A percentile compares a stretch with the other conserved stretches of the same genome.
These are phyloP conservation scores for Cancer borealis DNA, from an alignment of 2,888 invertebrate genomes.

Conservation along the genomic window DNA sequence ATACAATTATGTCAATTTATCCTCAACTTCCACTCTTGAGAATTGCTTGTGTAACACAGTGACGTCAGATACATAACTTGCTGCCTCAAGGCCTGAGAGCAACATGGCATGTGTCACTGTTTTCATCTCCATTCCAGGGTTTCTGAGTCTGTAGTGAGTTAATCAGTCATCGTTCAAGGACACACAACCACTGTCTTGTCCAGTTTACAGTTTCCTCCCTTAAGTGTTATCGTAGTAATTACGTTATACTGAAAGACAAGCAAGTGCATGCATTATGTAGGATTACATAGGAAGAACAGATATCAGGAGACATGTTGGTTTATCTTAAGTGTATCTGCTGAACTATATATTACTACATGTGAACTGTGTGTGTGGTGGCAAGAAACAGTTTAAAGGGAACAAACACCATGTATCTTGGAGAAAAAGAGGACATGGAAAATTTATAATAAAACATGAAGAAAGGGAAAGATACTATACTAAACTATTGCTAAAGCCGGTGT, in stretches of 20 bases:
- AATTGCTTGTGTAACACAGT: not conserved
- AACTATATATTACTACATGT: not conserved
- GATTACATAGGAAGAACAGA: not conserved
- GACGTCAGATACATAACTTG: not conserved
- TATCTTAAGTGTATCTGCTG: not conserved
- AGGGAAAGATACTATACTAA: not conserved
- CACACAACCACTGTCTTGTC: not conserved
- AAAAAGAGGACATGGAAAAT: not conserved
- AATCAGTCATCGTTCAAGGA: not conserved
- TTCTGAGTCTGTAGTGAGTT: not conserved
- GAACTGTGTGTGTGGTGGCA: too few relatives aligned
- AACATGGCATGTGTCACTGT: not conserved
- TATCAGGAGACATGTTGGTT: not conserved
- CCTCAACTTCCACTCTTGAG: not conserved
- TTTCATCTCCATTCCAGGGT: not conserved
- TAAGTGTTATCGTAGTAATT: not conserved
- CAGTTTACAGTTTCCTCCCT: not conserved
- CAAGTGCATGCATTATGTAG: not conserved
- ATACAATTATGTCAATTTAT: not conserved
- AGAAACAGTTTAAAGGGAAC: too few relatives aligned
- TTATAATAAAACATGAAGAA: not conserved
- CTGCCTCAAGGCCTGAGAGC: not conserved
- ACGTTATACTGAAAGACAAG: not conserved
- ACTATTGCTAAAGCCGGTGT: not conserved
- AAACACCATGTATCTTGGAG: too few relatives aligned